Conservation (phyloP, 2,113 vertebrate species). For the Rhea americana region DNA sequence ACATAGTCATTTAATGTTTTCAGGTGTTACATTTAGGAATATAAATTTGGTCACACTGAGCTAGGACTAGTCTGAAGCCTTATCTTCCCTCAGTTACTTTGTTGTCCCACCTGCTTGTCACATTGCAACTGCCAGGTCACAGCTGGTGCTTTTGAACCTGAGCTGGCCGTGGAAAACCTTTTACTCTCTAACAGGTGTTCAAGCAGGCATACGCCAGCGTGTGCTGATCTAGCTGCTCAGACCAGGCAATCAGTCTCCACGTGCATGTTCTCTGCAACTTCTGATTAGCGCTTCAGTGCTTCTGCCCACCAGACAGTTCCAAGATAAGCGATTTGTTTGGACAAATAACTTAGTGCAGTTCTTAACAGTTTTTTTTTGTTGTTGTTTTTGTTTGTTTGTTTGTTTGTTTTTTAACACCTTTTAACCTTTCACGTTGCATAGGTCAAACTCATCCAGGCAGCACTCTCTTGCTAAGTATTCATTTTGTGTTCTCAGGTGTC, state of each 20-base stretch:
- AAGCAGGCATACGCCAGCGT: not conserved
- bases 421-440: not conserved
- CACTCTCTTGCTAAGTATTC: rapidly evolving
- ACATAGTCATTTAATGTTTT: not conserved
- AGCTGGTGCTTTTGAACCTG: not conserved
- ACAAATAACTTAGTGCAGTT: not conserved
- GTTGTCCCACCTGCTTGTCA: not conserved
- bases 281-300: not conserved
- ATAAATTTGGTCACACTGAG: too few species aligned
- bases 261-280: not conserved
- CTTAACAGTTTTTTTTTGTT: too few species aligned
- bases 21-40: not conserved
- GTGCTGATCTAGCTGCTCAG: not conserved
- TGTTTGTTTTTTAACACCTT: not conserved
- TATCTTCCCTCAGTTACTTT: not conserved
- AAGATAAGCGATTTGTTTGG: not conserved
- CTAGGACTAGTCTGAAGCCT: not conserved
- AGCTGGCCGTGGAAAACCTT: not conserved
- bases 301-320: too few species aligned
- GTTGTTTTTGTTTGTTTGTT: too few species aligned
- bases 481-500: too few species aligned
- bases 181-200: too few species aligned
- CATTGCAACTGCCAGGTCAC: not conserved
- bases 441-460: not conserved
- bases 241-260: not conserved